A percentile compares a stretch with the other conserved stretches of the same genome.
Evolutionary conservation across 2,888 invertebrate genomes (phyloP).

Genomic region (Rhingia campestris): DNA sequence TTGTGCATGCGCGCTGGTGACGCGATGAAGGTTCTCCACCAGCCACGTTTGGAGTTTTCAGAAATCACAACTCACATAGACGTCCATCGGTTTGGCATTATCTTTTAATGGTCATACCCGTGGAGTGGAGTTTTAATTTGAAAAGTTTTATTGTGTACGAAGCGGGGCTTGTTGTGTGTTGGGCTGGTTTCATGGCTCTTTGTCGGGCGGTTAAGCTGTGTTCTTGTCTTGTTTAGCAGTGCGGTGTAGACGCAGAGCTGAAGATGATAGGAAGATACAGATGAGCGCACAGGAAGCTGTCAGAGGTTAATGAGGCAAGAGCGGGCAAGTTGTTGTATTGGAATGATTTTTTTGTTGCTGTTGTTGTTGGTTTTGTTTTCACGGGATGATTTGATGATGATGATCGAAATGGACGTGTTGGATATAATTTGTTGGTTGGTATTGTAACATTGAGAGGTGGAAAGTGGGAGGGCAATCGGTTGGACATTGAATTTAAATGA

Average conservation of each 20-base stretch:
- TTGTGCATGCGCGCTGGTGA: conserved; percentile 50
- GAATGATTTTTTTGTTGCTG: conserved; percentile 21
- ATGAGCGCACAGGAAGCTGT: conserved; percentile 76
- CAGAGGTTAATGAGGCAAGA: conserved; percentile 77
- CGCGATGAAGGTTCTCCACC: conserved; percentile 62
- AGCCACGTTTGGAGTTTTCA: conserved; percentile 4
- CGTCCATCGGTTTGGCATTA: conserved; percentile 46
- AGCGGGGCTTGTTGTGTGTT: conserved; percentile 6
- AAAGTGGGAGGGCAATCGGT: not conserved
- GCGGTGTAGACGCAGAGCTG: conserved; percentile 12
- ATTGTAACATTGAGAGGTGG: conserved; percentile 20
- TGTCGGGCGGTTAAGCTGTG: conserved; percentile 62
- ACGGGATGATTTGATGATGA: conserved; percentile 14
- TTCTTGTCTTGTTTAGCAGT: conserved; percentile 62
- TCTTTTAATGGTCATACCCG: conserved; percentile 31
- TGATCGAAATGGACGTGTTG: conserved; percentile 40
- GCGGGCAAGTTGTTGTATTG: conserved; percentile 38
- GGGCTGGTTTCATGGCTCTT: conserved; percentile 65
- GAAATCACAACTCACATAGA: conserved; percentile 23
- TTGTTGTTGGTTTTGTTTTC: too few relatives aligned
- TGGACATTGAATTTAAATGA: not conserved
- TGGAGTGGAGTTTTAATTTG: conserved; percentile 48
- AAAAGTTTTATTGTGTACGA: conserved; percentile 20
- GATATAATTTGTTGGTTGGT: conserved; percentile 17
- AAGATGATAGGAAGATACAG: conserved; percentile 66